A percentile compares a stretch with the other conserved stretches of the same genome.
Evolutionary conservation across 2,113 vertebrate genomes (phyloP).

Genomic region (Lanius ludovicianus): DNA sequence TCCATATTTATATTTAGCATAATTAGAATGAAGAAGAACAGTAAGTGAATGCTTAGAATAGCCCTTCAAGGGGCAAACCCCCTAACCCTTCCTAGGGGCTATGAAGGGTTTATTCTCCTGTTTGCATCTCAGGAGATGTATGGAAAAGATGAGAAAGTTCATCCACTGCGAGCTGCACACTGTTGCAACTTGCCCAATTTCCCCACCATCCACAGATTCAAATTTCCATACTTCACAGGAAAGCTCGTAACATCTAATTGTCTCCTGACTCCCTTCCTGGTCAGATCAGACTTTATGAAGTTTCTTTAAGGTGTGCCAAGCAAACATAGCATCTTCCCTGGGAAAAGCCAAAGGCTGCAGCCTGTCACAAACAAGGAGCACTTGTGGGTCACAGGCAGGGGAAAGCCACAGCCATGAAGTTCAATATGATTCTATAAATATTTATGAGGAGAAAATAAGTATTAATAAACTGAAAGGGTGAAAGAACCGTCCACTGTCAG

Average conservation of each 20-base stretch:
- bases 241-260: not conserved
- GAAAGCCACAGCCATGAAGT: not conserved
- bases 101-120: not conserved
- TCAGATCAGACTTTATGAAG: not conserved
- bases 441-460: not conserved
- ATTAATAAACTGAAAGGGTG: not conserved
- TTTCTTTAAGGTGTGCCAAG: not conserved
- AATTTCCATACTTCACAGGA: not conserved
- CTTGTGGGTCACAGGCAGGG: not conserved
- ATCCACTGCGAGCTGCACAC: not conserved
- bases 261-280: not conserved
- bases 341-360: not conserved
- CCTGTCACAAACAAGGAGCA: not conserved
- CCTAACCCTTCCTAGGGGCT: not conserved
- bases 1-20: not conserved
- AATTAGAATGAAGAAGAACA: not conserved
- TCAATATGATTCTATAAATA: not conserved
- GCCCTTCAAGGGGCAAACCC: not conserved
- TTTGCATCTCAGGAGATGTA: not conserved
- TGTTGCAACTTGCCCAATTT: not conserved
- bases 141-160: not conserved
- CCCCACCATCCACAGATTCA: not conserved
- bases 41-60: not conserved
- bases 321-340: not conserved
- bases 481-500: not conserved